Percentiles rank a stretch among this genome's conserved stretches.
Conservation (phyloP, 2,797 vertebrate genomes). For the Poeciliopsis turneri region DNA sequence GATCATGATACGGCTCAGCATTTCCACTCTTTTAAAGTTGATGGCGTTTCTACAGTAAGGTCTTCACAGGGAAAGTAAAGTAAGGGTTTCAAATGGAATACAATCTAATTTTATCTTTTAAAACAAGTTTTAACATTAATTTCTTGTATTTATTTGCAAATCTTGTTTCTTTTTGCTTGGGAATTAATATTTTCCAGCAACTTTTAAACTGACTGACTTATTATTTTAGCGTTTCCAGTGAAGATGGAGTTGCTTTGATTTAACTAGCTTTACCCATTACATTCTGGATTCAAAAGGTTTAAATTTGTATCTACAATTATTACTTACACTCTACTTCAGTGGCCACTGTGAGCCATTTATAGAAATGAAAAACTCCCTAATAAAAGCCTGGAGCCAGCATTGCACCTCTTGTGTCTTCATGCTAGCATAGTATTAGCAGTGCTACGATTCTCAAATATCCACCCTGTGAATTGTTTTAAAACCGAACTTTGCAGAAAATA, state of each 20-base stretch:
- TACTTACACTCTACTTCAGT: not conserved
- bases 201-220: not conserved
- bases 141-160: slow-evolving; percentile 52
- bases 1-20: slow-evolving; percentile 27
- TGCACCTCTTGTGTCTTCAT: not conserved
- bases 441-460: not conserved
- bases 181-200: not conserved
- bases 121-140: slow-evolving; percentile 17
- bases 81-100: slow-evolving; percentile 44
- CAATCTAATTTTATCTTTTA: slow-evolving; percentile 44
- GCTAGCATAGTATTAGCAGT: not conserved
- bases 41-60: slow-evolving; percentile 41
- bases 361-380: not conserved
- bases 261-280: not conserved
- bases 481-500: not conserved
- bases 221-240: not conserved
- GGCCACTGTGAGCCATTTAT: not conserved
- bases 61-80: slow-evolving; percentile 39
- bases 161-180: not conserved
- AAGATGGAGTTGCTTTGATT: not conserved
- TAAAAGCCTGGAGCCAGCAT: not conserved
- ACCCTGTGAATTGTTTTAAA: not conserved
- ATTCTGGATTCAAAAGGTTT: not conserved
- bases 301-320: not conserved
- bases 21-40: slow-evolving; percentile 21